Evolutionary conservation across 2,797 vertebrate species (phyloP).

Genomic region (Sebastes minor): DNA sequence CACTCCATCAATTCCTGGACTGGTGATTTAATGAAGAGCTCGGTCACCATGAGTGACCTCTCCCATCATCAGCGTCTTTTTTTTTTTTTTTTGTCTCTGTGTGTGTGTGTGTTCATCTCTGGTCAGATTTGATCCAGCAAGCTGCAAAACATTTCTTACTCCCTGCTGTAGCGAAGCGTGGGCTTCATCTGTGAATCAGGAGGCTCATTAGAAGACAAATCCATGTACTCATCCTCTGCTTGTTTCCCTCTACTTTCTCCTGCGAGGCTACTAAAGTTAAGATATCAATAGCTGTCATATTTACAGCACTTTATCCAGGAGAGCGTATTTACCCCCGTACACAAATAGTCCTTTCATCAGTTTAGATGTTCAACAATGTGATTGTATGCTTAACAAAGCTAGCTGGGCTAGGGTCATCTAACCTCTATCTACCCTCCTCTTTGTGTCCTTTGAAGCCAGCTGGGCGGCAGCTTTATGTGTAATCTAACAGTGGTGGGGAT

Average conservation of each 20-base stretch:
- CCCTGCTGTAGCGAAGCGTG: background rate
- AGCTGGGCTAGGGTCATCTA: background rate
- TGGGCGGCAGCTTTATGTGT: constrained; percentile 35
- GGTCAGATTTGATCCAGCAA: background rate
- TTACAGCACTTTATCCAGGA: background rate
- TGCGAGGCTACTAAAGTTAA: background rate
- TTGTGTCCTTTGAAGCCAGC: constrained; percentile 24
- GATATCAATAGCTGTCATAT: constrained; percentile 18
- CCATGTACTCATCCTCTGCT: background rate
- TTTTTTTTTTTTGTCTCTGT: background rate
- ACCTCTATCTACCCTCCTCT: constrained; percentile 4
- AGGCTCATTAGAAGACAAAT: constrained; percentile 17
- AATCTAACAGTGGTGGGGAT: constrained; percentile 44
- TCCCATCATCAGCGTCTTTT: constrained; percentile 36
- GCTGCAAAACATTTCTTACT: background rate
- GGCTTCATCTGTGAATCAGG: background rate
- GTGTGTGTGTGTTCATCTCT: background rate
- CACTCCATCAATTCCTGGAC: constrained; percentile 63
- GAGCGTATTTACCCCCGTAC: constrained; percentile 1
- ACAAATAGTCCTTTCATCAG: constrained; percentile 24
- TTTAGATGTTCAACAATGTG: constrained; percentile 14
- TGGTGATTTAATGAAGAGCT: constrained; percentile 80
- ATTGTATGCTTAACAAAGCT: constrained; percentile 43
- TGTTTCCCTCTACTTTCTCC: background rate
- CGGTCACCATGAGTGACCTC: constrained; percentile 56